Evolutionary conservation across 2,888 invertebrate species (phyloP), one percentile per base, ranked within the genome.

Genomic region (Liodrosophila aerea): DNA sequence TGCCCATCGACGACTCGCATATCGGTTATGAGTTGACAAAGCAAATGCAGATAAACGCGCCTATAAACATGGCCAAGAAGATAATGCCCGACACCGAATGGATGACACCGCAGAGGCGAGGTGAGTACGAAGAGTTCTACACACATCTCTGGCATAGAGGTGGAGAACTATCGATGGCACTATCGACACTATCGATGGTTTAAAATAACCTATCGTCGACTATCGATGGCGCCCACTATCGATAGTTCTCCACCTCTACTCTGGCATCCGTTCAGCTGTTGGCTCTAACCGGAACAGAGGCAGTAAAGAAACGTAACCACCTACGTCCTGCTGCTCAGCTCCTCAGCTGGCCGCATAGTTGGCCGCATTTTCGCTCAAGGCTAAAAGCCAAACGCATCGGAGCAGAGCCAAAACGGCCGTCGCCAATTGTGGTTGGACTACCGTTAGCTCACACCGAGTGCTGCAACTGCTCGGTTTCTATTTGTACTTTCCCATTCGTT

Each of bases 401-500:
- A 43, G 50, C 51, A 56, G 16, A 46, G 40, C 44, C 27, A 49
- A 50, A 50, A 27, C 43, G 33, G 41, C 46, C 37, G 49, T 37
- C 27, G 31, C 50, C 9, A 46, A 18, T 27, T 13, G 7, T 9
- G 15, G 16, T 31, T 45, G 22, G 22, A 60, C 51, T 29, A 50
- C 53, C 36, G 53, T 53, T 52, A 39, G 62, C 22, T 36, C n/a
- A 15, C 13, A 15, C 13, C 15, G 31, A 29, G 43, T 47, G 13
- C 31, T 56, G 57, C 47, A 47, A 29, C 22, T 33, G 50, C 27
- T 63, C 60, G 71, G 80, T 81, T 81, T 81, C 86, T 81, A 86
- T 81, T 81, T 81, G 81, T 77, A 81, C 81, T 81, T 81, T 81
- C 81, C 77, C 86, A 86, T 84, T 85, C 81, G 45, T 36, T 51